phyloP scores from a whole-genome alignment of 1,140 invertebrate species.

The Spodoptera litura region DNA sequence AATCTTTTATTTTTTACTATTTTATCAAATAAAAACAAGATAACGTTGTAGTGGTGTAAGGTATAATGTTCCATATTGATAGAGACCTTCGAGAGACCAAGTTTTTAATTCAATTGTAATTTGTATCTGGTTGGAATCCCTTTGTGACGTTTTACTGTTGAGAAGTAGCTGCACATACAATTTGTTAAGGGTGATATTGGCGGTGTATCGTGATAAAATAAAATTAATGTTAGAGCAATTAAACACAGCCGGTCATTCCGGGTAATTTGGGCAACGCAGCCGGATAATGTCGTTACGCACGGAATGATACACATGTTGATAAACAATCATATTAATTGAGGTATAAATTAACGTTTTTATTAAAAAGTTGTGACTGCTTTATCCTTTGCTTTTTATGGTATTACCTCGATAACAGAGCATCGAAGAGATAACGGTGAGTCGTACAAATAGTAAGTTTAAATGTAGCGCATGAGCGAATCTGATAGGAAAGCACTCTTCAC shows the following conservation, averaged over 20 bases:
- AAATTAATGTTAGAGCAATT: conserved; percentile 43
- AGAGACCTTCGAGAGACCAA: too few relatives aligned
- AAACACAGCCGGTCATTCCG: conserved; percentile 37
- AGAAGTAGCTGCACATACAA: background rate
- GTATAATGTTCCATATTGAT: too few relatives aligned
- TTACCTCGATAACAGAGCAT: background rate
- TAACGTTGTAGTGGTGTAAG: too few relatives aligned
- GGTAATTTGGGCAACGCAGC: conserved; percentile 1
- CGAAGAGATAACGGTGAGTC: background rate
- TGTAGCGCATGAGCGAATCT: background rate
- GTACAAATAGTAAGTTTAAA: conserved; percentile 13
- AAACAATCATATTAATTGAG: conserved; percentile 17
- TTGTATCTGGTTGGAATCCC: too few relatives aligned
- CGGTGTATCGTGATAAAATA: conserved; percentile 31
- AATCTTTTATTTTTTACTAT: too few relatives aligned
- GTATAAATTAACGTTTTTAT: conserved; percentile 5
- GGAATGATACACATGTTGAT: conserved; percentile 6
- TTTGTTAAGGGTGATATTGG: conserved; percentile 3
- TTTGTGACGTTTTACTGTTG: too few relatives aligned
- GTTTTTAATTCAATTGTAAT: too few relatives aligned
- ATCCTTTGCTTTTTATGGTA: background rate
- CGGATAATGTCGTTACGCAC: conserved; percentile 16
- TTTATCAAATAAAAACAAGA: too few relatives aligned
- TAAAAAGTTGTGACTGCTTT: background rate
- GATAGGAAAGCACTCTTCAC: background rate